Base-by-base conservation (phyloP, 2,113 vertebrate genomes). In the Scophthalmus maximus region DNA sequence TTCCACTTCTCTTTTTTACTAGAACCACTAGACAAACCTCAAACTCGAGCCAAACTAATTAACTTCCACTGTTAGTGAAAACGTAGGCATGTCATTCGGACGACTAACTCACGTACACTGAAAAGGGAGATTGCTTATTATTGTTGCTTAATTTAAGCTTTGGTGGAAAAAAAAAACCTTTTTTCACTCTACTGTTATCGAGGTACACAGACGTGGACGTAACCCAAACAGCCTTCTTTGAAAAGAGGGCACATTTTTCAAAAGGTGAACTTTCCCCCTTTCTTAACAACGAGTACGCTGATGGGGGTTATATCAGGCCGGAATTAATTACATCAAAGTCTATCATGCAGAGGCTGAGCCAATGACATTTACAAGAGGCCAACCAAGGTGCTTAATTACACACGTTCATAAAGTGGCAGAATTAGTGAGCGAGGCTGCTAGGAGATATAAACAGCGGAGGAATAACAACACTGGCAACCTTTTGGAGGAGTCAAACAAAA, bases 361-460 rank as follows among this genome's bases (percentile, higher is more conserved):
- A 77, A 70, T 91, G 77, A 88, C 86, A 89, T 91, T 90, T 89
- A 81, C 90, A 91, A 80, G 82, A 79, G 65, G 73, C 82, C 73
- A 74, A 82, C 68, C 25, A 47, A 84, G 64, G 67, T 52, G 25
- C 59, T 84, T 88, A 88, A 89, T 89, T 85, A 83, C 72, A 85
- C 68, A 78, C 60, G 85, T 86, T 78, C 67, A 75, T 64, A 78
- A 82, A 81, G 83, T 67, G 58, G 65, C 46, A 61, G 56, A 61
- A 86, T 83, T 76, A 73, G 65, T 68, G 76, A 60, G 86, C 52
- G 42, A 57, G 53, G 8, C 59, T 51, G 58, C 52, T 61, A 23
- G 42, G 22, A 8, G 57, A 49, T 25, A 65, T 60, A 71, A 85
- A 87, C 72, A 82, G 50, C 18, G 20, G n/a, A 47, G 7, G 60